Conservation (phyloP, 2,113 vertebrate genomes). For the Bujurquina vittata region DNA sequence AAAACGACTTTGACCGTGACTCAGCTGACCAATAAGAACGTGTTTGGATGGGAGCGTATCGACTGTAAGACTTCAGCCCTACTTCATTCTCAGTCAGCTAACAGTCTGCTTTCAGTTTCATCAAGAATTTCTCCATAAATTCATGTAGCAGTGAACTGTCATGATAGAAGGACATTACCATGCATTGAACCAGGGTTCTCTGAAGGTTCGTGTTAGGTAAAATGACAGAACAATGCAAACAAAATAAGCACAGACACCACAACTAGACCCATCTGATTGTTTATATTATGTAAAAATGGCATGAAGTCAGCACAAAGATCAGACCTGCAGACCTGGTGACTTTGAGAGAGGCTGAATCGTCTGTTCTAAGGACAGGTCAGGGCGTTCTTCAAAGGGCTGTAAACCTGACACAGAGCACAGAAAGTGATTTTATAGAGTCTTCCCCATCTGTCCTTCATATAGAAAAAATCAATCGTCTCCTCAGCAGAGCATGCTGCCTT, state of each 20-base stretch:
- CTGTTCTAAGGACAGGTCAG: background rate
- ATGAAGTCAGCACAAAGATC: background rate
- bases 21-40: background rate
- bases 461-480: background rate
- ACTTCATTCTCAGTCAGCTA: background rate
- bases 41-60: background rate
- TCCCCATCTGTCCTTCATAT: constrained; percentile 5
- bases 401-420: constrained; percentile 7
- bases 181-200: background rate
- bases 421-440: constrained; percentile 6
- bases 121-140: background rate
- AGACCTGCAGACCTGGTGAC: background rate
- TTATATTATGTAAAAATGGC: background rate
- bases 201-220: background rate
- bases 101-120: background rate
- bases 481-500: background rate
- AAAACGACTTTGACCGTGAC: background rate
- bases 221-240: background rate
- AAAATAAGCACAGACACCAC: background rate
- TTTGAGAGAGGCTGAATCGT: background rate
- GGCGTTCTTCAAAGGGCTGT: background rate
- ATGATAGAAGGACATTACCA: background rate
- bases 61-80: background rate
- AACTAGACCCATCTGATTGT: background rate
- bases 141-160: background rate